Base-by-base conservation (phyloP, 1,140 invertebrate species). In the Rhagoletis pomonella region DNA sequence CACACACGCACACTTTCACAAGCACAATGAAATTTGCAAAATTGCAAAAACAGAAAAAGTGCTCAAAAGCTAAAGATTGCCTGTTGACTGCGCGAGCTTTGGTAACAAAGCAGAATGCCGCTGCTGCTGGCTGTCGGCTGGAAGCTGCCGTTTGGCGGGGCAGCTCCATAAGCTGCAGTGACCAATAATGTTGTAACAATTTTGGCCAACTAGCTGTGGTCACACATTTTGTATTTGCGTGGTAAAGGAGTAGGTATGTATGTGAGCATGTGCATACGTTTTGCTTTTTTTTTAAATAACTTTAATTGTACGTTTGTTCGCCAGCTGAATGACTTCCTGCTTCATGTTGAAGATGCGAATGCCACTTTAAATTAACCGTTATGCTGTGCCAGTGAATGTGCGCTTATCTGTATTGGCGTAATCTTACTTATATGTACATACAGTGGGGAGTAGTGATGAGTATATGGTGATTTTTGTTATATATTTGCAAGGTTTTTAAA, bases 11-110 rank as follows among this genome's bases (percentile, higher is more conserved):
- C 12, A 14, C 12, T 4, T 14, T 19, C 17, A 55, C 47, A 77
- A 19, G 3, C 47, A 81, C 47, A 81, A 81, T 81, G 47, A 50
- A 42, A 58, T 81, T 81, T 29, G 9, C 19, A 58, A 55, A 17
- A 47, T n/a, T 7, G 50, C 50, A 55, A 5, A 81, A 81, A 81
- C 73, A 55, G 73, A 47, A 55, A 81, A 81, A 81, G 73, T 29
- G 73, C 47, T 47, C 47, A 81, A 81, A 81, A 81, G 73, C 73
- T 47, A 81, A 81, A 81, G n/a, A 55, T 55, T 50, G 44, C 14
- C 47, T 47, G 17, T 47, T 44, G 10, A 73, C 6, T 19, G 10
- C 7, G 69, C 39, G 39, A 14, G 14, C 17, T 17, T 17, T 14
- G 12, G 12, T 14, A 73, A 73, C 44, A 67, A 67, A 39, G 14